These are phyloP conservation scores for Olivierus martensii DNA, from an alignment of 1,140 invertebrate genomes.

Conservation along the genomic window DNA sequence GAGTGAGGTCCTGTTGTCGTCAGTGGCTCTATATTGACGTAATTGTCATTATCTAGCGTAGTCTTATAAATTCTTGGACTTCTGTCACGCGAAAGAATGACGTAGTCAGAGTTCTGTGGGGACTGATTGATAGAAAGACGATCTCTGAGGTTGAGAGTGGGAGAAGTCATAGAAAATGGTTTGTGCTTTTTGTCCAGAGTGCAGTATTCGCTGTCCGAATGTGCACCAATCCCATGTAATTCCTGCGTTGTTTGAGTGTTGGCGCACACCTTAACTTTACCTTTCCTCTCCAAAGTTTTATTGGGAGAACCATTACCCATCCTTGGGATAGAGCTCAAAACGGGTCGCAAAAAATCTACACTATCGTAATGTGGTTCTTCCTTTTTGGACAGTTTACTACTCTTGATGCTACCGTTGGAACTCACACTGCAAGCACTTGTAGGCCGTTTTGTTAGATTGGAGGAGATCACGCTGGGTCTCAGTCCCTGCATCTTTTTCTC, in stretches of 20 bases:
- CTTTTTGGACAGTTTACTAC: no score
- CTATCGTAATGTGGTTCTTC: no score
- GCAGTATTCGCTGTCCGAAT: constrained; percentile 15
- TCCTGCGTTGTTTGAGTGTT: constrained; percentile 55
- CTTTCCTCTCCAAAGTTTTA: no score
- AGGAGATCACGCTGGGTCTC: no score
- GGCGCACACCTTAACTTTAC: constrained; percentile 60
- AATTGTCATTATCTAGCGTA: constrained; percentile 25
- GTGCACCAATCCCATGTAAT: neutral
- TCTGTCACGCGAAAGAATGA: neutral
- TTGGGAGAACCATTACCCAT: no score
- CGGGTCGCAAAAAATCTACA: no score
- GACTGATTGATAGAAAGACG: constrained; percentile 25
- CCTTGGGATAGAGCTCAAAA: no score
- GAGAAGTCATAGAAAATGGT: constrained; percentile 13
- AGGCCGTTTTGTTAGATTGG: no score
- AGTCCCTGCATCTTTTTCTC: no score
- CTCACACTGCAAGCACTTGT: no score
- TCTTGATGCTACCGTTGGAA: no score
- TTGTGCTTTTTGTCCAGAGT: constrained; percentile 10
- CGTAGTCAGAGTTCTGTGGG: constrained; percentile 10
- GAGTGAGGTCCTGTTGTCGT: constrained; percentile 21
- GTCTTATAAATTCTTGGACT: neutral
- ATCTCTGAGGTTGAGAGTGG: constrained; percentile 10
- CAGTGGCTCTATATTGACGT: constrained; percentile 22